Percentiles rank a stretch among this genome's conserved stretches.
These are phyloP conservation scores for Rhagonycha lutea DNA, from an alignment of 2,888 invertebrate species.

Conservation along the genomic window DNA sequence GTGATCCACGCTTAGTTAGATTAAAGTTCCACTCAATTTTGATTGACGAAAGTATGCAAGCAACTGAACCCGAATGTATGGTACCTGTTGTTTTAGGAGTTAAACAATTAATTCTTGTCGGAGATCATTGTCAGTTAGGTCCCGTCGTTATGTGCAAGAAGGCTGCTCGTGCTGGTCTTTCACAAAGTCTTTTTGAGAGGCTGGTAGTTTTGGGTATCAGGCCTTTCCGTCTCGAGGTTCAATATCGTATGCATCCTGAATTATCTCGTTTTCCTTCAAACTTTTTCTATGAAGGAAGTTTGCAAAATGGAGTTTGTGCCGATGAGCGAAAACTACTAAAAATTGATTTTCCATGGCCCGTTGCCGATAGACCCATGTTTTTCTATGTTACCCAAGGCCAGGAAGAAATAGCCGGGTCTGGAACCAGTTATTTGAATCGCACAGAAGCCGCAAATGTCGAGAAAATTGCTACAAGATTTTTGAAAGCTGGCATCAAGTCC, in stretches of 20 bases:
- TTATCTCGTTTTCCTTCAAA: conserved; percentile 97
- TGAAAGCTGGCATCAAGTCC: conserved; percentile 93
- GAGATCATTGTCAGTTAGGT: conserved; percentile 98
- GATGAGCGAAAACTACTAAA: conserved; percentile 88
- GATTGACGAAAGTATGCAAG: conserved; percentile 93
- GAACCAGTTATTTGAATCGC: conserved; percentile 96
- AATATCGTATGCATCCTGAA: conserved; percentile 99
- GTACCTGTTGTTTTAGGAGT: conserved; percentile 98
- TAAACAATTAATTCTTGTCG: conserved; percentile 94
- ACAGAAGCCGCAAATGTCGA: conserved; percentile 99
- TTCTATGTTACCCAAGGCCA: conserved; percentile 98
- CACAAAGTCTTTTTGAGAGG: conserved; percentile 95
- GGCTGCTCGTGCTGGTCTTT: conserved; percentile 94
- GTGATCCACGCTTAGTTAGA: conserved; percentile 90
- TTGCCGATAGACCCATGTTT: conserved; percentile 96
- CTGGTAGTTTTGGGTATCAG: conserved; percentile 96
- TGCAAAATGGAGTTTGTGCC: conserved; percentile 98
- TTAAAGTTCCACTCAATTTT: conserved; percentile 95
- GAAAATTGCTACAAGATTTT: conserved; percentile 92
- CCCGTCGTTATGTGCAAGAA: conserved; percentile 99
- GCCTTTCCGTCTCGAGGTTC: conserved; percentile 95
- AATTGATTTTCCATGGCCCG: conserved; percentile 98
- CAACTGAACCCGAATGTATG: conserved; percentile 98
- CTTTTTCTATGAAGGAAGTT: conserved; percentile 98
- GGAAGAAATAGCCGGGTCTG: conserved; percentile 98